Percentiles rank a stretch among this genome's conserved stretches.
These are phyloP conservation scores for Noctuana brunneofusca DNA, from an alignment of 2,888 invertebrate genomes.

Conservation along the genomic window DNA sequence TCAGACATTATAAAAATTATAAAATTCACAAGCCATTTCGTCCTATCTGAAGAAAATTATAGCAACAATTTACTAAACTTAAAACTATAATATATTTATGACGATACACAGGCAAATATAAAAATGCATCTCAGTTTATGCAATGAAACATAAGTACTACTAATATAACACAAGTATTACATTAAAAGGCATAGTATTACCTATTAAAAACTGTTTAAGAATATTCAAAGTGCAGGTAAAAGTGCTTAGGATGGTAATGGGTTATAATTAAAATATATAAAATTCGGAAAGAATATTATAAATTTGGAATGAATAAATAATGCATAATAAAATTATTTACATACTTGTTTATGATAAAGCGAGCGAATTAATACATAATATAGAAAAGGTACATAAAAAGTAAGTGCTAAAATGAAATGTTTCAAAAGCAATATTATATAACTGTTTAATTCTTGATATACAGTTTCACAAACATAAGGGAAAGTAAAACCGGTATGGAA, in stretches of 20 bases:
- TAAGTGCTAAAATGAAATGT: no score
- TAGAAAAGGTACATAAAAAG: not conserved
- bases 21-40: not conserved
- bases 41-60: not conserved
- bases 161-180: no score
- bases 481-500: conserved; percentile 15
- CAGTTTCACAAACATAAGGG: conserved; percentile 3
- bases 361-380: no score
- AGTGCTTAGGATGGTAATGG: not conserved
- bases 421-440: not conserved
- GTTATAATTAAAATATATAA: not conserved
- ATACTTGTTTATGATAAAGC: not conserved
- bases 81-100: no score
- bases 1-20: not conserved
- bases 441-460: not conserved
- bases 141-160: no score
- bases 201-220: not conserved
- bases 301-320: not conserved
- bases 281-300: not conserved
- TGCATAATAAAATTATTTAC: not conserved
- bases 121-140: no score
- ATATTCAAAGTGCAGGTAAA: not conserved
- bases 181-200: no score
- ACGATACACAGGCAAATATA: no score
- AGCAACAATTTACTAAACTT: no score